These are phyloP conservation scores for Ruditapes philippinarum DNA, from an alignment of 1,140 invertebrate species.

Conservation along the genomic window DNA sequence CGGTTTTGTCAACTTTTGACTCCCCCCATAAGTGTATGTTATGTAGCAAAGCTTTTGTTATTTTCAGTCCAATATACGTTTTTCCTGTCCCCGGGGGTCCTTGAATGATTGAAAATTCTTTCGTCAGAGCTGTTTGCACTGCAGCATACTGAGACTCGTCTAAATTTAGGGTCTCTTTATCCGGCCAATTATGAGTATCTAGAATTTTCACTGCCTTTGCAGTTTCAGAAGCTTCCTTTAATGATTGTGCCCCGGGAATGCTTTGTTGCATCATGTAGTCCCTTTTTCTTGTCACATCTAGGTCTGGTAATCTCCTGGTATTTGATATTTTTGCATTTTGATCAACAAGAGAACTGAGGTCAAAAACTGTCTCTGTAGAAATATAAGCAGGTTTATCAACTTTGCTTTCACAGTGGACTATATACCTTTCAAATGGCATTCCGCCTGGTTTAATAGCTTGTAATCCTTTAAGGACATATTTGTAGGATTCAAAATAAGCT, in stretches of 20 bases:
- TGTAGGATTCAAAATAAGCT: slow-evolving; percentile 88
- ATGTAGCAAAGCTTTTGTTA: slow-evolving; percentile 82
- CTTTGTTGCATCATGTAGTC: no score
- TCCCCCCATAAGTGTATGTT: slow-evolving; percentile 80
- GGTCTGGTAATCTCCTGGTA: background rate
- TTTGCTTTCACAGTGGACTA: slow-evolving; percentile 77
- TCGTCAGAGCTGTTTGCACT: slow-evolving; percentile 86
- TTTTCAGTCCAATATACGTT: slow-evolving; percentile 85
- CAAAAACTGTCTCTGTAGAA: slow-evolving; percentile 31
- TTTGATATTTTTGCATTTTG: background rate
- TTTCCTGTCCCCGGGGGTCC: slow-evolving; percentile 86
- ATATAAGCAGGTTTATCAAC: slow-evolving; percentile 77
- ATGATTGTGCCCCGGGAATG: background rate
- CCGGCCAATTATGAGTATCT: slow-evolving; percentile 74
- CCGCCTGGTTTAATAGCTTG: slow-evolving; percentile 75
- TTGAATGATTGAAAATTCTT: slow-evolving; percentile 91
- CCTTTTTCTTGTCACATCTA: slow-evolving; percentile 56
- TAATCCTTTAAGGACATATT: slow-evolving; percentile 86
- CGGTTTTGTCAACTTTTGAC: slow-evolving; percentile 51
- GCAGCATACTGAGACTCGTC: slow-evolving; percentile 87
- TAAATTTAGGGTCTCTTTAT: slow-evolving; percentile 74
- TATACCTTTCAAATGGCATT: slow-evolving; percentile 83
- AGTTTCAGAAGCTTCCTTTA: background rate
- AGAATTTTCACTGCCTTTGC: slow-evolving; percentile 49
- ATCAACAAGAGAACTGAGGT: background rate